Evolutionary conservation across 2,888 invertebrate genomes (phyloP).

Genomic region (Penaeus monodon): DNA sequence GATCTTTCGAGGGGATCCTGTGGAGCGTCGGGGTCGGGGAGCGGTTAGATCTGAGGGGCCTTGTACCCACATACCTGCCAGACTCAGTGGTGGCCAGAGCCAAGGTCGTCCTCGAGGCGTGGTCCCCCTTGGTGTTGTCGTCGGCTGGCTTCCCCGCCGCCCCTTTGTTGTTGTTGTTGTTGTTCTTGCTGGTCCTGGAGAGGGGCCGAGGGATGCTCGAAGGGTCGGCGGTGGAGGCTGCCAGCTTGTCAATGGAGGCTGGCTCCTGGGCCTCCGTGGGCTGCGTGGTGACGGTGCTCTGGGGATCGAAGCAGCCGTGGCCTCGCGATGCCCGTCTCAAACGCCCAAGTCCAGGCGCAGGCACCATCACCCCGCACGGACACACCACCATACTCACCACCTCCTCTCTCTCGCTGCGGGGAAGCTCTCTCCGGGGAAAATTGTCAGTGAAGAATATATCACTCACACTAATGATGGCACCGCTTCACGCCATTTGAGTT

Average conservation of each 20-base stretch:
- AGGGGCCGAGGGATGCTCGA: conserved; percentile 30
- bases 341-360: conserved; percentile 37
- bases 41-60: conserved; percentile 49
- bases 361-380: conserved; percentile 60
- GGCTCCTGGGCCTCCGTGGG: conserved; percentile 54
- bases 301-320: conserved; percentile 49
- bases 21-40: conserved; percentile 55
- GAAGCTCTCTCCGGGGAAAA: background rate
- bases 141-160: background rate
- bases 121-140: conserved; percentile 24
- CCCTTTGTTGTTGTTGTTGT: conserved; percentile 39
- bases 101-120: conserved; percentile 51
- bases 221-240: conserved; percentile 44
- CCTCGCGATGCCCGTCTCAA: conserved; percentile 33
- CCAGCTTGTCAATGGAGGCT: conserved; percentile 54
- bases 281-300: conserved; percentile 51
- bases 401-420: conserved; percentile 7
- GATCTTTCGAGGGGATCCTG: conserved; percentile 38
- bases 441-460: background rate
- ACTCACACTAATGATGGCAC: conserved; percentile 10
- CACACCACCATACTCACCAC: conserved; percentile 53
- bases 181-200: conserved; percentile 35
- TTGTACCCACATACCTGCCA: conserved; percentile 57
- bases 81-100: conserved; percentile 55
- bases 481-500: conserved; percentile 32